phyloP scores from a whole-genome alignment of 2,113 vertebrate species.

The Macrotus californicus region DNA sequence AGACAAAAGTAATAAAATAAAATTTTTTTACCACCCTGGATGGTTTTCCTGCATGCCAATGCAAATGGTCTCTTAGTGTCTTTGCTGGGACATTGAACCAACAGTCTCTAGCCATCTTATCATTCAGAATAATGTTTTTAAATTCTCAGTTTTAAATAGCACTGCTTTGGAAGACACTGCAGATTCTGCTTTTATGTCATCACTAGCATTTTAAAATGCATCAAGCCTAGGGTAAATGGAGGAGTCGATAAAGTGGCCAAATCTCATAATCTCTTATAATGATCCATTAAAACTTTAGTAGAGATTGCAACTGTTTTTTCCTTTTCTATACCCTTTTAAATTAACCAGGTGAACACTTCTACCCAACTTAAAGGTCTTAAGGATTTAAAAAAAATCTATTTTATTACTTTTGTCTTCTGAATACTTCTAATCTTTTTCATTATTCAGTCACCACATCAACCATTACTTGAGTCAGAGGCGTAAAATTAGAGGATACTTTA shows the following conservation, averaged over 20 bases:
- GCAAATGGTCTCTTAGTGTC: neutral
- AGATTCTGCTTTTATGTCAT: neutral
- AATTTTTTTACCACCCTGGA: neutral
- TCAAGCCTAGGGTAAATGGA: neutral
- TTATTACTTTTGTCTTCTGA: neutral
- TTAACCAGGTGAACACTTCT: neutral
- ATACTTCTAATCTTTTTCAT: neutral
- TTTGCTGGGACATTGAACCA: neutral
- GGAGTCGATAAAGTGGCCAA: neutral
- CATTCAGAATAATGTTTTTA: neutral
- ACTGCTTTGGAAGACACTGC: neutral
- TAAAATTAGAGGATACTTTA: neutral
- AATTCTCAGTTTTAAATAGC: neutral
- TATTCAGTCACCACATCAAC: neutral
- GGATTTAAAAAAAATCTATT: neutral
- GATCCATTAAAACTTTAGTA: neutral
- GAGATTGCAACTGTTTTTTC: neutral
- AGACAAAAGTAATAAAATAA: too few relatives aligned
- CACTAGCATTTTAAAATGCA: constrained; percentile 26
- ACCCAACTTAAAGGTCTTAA: neutral
- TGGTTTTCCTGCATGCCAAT: neutral
- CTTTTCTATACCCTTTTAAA: neutral
- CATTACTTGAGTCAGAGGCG: neutral
- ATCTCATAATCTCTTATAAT: neutral
- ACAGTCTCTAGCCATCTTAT: neutral